Percentiles rank a stretch among this genome's conserved stretches.
Evolutionary conservation across 2,797 vertebrate genomes (phyloP).

Genomic region (Falco concolor): DNA sequence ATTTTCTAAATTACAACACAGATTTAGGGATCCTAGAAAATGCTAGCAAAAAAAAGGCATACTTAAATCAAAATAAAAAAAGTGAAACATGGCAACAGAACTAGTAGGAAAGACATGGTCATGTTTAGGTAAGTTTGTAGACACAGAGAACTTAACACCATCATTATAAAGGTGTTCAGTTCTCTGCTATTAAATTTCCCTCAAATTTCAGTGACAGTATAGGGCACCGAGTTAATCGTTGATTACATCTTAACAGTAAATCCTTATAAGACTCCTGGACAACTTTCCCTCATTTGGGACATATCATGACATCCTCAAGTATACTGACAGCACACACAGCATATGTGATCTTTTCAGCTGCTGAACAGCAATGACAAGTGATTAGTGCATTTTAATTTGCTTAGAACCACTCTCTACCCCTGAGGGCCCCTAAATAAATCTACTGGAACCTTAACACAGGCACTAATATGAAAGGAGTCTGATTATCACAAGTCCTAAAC

Average conservation of each 20-base stretch:
- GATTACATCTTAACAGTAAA: background rate
- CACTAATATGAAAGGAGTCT: background rate
- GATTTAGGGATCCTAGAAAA: background rate
- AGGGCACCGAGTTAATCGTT: background rate
- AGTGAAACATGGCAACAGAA: background rate
- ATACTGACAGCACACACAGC: accelerated
- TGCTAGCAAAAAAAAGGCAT: background rate
- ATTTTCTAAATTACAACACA: background rate
- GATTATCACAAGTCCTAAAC: background rate
- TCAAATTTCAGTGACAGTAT: background rate
- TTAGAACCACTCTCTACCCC: background rate
- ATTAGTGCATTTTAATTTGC: background rate
- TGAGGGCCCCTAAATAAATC: background rate
- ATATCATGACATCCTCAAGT: background rate
- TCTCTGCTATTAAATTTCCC: background rate
- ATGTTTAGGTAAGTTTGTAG: background rate
- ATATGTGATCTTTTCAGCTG: background rate
- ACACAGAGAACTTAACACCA: background rate
- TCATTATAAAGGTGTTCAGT: background rate
- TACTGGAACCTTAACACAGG: background rate
- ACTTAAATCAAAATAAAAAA: background rate
- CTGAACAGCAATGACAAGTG: background rate
- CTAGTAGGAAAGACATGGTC: background rate
- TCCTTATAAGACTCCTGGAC: background rate
- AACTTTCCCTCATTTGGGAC: background rate